Conservation (phyloP, 2,113 vertebrate species). For the Nothocercus nigrocapillus region DNA sequence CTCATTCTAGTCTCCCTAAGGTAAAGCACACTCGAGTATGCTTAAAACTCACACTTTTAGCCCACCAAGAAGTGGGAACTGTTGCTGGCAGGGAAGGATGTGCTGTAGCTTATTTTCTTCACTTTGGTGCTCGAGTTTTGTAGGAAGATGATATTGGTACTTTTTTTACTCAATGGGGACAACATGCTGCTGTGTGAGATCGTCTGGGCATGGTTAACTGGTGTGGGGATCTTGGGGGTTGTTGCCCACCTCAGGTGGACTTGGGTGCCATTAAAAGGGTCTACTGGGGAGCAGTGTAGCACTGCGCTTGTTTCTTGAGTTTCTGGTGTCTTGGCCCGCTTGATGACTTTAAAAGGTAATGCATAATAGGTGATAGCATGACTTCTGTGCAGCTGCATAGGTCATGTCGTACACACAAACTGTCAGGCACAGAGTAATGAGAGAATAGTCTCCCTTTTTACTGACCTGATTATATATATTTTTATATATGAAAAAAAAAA, state of each 20-base stretch:
- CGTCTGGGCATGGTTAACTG: not conserved
- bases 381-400: not conserved
- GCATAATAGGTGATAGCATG: not conserved
- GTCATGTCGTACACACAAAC: not conserved
- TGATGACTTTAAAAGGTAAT: not conserved
- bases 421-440: not conserved
- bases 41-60: not conserved
- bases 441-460: not conserved
- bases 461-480: too few relatives aligned
- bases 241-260: not conserved
- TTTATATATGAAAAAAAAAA: too few relatives aligned
- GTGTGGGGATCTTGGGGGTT: not conserved
- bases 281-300: not conserved
- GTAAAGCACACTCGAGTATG: not conserved
- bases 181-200: not conserved
- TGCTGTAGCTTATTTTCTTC: accelerated
- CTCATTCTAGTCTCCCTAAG: not conserved
- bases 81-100: not conserved
- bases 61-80: not conserved
- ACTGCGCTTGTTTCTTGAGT: not conserved
- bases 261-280: not conserved
- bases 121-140: not conserved
- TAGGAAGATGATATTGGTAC: not conserved
- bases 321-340: not conserved
- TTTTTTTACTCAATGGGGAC: not conserved